Evolutionary conservation across 2,888 invertebrate species (phyloP), one percentile per base, ranked within the genome.

Genomic region (Andrena fulva): DNA sequence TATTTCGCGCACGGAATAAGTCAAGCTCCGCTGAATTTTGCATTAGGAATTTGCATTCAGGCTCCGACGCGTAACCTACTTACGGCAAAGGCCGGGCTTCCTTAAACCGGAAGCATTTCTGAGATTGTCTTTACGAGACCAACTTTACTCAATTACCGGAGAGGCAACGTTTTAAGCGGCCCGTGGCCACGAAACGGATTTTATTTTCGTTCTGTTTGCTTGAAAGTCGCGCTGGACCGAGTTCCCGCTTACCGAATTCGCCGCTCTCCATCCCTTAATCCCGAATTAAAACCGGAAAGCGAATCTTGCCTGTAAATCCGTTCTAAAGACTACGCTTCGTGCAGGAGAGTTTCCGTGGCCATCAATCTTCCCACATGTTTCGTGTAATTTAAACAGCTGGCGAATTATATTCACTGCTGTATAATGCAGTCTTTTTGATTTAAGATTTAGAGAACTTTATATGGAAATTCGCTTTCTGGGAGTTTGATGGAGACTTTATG

Each of bases 21-120:
- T 63, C 31, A 68, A 54, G 20, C 16, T 20, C 20, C 29, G n/a
- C 31, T 68, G 77, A 59, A 80, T 80, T 68, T 72, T 60, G 35
- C 68, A 69, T 48, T 66, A 60, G 66, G 81, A 82, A 76, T 82
- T 83, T 84, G 83, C 80, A 83, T 70, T 74, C 66, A 48, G 35
- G 67, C 31, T 31, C 68, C 31, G 54, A 64, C 60, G 48, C 52
- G 66, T 71, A 80, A 80, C 80, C 74, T 62, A 82, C 62, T 74
- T 74, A 67, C n/a, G n/a, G n/a, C 70, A 42, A 82, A 79, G 74
- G 68, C 52, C 48, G 56, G 48, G 20, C 48, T 73, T 67, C 67
- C 29, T 74, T 48, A 80, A 66, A 80, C 74, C 67, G 20, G 63
- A 56, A 56, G 50, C 62, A 59, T 77, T 63, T 63, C 56, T 24